phyloP scores from a whole-genome alignment of 2,113 vertebrate species.

The Rhinichthys klamathensis region DNA sequence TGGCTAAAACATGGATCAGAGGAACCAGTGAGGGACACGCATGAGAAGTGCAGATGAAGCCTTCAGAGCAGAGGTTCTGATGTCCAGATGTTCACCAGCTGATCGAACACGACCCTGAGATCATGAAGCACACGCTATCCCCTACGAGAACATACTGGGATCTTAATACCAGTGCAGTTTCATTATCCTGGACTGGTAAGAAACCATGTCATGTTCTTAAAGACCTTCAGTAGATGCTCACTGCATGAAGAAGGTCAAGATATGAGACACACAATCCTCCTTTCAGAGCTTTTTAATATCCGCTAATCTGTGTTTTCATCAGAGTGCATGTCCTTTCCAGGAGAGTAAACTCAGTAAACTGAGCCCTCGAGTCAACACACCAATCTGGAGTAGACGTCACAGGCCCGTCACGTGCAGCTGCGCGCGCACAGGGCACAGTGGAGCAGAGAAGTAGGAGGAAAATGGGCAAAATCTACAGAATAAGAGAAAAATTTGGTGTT shows the following conservation, averaged over 20 bases:
- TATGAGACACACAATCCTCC: background rate
- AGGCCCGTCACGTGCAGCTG: no score
- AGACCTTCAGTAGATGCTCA: background rate
- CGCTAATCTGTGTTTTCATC: background rate
- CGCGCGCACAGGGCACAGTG: no score
- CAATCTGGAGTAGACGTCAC: background rate
- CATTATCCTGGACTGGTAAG: background rate
- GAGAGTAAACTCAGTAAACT: background rate
- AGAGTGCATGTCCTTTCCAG: background rate
- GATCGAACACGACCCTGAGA: background rate
- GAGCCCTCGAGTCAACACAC: background rate
- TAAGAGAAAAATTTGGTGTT: no score
- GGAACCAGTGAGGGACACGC: no score
- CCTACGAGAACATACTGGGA: background rate
- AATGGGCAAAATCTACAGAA: no score
- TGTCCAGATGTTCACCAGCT: background rate
- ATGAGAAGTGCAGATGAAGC: no score
- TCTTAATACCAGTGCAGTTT: background rate
- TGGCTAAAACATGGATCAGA: no score
- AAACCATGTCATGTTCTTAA: background rate
- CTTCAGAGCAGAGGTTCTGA: background rate
- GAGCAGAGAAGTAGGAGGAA: no score
- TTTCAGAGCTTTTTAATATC: constrained; percentile 15
- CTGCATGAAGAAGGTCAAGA: background rate
- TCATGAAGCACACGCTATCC: background rate